Percentiles rank a stretch among this genome's conserved stretches.
These are phyloP conservation scores for Chaetophractus vellerosus DNA, from an alignment of 2,797 vertebrate genomes.

Conservation along the genomic window DNA sequence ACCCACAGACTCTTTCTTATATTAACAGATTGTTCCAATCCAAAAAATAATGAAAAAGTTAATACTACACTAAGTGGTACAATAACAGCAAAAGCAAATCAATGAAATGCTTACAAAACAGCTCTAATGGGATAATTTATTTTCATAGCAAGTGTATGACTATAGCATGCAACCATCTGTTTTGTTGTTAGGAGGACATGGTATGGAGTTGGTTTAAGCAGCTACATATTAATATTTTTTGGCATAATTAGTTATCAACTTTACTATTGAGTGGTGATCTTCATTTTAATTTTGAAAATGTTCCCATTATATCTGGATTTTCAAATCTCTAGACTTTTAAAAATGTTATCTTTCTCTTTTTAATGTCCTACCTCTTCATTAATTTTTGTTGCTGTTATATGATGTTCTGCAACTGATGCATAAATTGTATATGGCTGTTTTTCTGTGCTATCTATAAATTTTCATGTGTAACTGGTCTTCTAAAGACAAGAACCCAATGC, in stretches of 20 bases:
- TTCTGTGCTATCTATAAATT: not conserved
- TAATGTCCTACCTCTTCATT: no score
- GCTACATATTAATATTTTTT: slow-evolving; percentile 1
- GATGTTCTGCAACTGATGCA: not conserved
- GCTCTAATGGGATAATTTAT: not conserved
- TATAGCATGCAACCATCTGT: not conserved
- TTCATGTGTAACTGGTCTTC: not conserved
- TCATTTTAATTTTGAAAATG: not conserved
- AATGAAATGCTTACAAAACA: not conserved
- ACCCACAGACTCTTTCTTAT: not conserved
- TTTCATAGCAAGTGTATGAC: not conserved
- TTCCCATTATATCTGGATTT: not conserved
- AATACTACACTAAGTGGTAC: not conserved
- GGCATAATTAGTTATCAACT: not conserved
- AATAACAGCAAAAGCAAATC: not conserved
- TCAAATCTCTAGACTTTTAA: not conserved
- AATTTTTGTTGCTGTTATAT: not conserved
- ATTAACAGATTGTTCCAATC: not conserved
- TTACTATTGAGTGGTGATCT: not conserved
- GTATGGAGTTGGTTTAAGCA: not conserved
- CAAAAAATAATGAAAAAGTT: not conserved
- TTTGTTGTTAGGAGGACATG: not conserved
- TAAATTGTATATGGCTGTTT: not conserved
- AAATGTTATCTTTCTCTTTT: not conserved
- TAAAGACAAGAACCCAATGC: not conserved